Conservation (phyloP, 2,113 vertebrate genomes). For the Spea multiplicata region DNA sequence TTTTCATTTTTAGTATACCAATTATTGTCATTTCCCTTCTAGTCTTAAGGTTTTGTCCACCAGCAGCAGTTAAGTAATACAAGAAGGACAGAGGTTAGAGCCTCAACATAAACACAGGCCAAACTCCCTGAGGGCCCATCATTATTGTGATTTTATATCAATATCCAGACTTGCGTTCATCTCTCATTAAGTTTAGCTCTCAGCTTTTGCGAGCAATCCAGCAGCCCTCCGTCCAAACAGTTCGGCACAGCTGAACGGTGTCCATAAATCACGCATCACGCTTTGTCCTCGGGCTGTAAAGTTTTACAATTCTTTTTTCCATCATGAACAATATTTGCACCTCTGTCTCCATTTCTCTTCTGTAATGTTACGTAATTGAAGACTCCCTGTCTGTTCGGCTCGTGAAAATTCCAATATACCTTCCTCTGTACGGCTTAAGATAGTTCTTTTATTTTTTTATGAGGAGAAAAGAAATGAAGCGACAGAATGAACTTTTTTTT, state of each 20-base stretch:
- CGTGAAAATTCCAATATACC: conserved; percentile 31
- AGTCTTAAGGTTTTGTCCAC: no score
- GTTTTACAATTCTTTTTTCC: conserved; percentile 44
- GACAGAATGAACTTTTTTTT: neutral
- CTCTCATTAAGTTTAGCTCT: neutral
- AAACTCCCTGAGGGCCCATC: neutral
- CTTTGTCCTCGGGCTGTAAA: conserved; percentile 37
- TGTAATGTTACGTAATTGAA: conserved; percentile 34
- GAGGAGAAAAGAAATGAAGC: conserved; percentile 15
- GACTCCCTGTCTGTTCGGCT: conserved; percentile 28
- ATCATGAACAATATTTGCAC: conserved; percentile 29
- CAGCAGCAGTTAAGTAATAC: no score
- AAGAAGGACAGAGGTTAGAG: no score
- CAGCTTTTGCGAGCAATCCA: neutral
- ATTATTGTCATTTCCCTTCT: no score
- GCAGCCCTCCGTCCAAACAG: neutral
- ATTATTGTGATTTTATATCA: neutral
- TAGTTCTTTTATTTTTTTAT: conserved; percentile 22
- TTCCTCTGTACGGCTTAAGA: neutral
- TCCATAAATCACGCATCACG: conserved; percentile 35
- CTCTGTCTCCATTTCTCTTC: conserved; percentile 34
- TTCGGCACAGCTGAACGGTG: conserved; percentile 15
- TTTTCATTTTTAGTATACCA: no score
- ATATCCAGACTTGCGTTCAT: neutral
- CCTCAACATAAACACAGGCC: no score